Percentiles rank a stretch among this genome's conserved stretches.
Evolutionary conservation across 2,797 vertebrate genomes (phyloP).

Genomic region (Oreochromis mossambicus): DNA sequence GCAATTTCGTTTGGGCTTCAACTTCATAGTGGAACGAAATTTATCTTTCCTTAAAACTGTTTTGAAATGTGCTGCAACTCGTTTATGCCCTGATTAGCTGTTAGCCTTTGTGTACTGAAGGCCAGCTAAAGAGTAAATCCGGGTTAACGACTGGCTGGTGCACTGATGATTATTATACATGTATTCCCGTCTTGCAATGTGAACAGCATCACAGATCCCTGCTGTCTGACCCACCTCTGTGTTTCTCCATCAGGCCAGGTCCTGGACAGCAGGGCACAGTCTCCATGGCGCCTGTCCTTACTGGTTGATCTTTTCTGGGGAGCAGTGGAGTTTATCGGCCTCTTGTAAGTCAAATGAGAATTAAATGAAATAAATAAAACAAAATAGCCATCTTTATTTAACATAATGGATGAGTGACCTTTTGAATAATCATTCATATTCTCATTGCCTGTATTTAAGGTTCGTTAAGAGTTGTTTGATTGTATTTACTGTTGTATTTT

Average conservation of each 20-base stretch:
- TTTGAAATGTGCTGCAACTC: not conserved
- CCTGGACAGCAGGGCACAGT: constrained; percentile 84
- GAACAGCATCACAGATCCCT: not conserved
- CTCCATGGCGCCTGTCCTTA: constrained; percentile 87
- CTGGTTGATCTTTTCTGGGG: constrained; percentile 90
- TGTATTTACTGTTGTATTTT: not conserved
- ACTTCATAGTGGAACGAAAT: not conserved
- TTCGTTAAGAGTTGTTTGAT: not conserved
- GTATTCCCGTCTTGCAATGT: not conserved
- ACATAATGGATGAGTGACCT: not conserved
- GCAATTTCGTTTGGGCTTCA: not conserved
- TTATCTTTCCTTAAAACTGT: not conserved
- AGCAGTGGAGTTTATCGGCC: constrained; percentile 85
- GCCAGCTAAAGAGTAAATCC: not conserved
- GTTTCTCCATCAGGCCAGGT: constrained; percentile 80
- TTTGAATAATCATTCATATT: not conserved
- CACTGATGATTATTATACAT: not conserved
- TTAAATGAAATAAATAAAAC: not conserved
- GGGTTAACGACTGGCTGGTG: not conserved
- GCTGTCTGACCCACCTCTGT: not conserved
- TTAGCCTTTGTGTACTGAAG: not conserved
- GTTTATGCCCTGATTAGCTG: not conserved
- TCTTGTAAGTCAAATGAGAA: constrained; percentile 82
- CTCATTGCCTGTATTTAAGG: rapidly evolving
- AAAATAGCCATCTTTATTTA: not conserved